Evolutionary conservation across 2,888 invertebrate genomes (phyloP), one percentile per base, ranked within the genome.

Genomic region (Epirrhoe alternata): DNA sequence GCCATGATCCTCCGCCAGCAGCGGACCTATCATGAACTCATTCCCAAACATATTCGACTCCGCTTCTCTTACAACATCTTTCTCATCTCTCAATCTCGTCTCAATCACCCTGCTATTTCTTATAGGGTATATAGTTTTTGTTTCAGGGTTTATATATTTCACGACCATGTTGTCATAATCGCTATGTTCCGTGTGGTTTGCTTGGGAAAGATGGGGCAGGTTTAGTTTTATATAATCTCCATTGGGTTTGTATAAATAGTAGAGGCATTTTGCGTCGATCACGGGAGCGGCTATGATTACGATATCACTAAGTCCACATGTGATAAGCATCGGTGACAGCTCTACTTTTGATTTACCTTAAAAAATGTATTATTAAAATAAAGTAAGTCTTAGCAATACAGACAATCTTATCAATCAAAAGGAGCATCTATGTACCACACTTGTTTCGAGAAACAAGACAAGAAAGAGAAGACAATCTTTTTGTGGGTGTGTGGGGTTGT

Each of bases 1-100:
- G 0, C 92, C 92, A 58, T 88, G 81, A 47, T 92, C 87, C 0
- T 83, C 81, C 3, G 78, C 77, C 5, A 33, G 17, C 6, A 92
- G 47, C 0, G 92, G 92, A 1, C 92, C 92, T 1, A 92, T 78
- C 58, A 83, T 72, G 66, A 88, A 84, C 5, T 90, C 87, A 64
- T 86, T 83, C 0, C 63, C 58, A 17, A 74, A 73, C 75, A 88
- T 74, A 2, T 59, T 16, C 3, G 38, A 66, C 16, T 71, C 71
- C 31, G 76, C 66, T 0, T 75, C 62, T 7, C 65, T 73, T 17
- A 83, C 74, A 1, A 69, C 56, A 12, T 78, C 64, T 0, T 16
- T 50, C 3, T n/a, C 50, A 0, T 38, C 51, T 6, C 14, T 7
- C 12, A 6, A 3, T 54, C 77, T 77, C 0, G 80, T 50, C 55